phyloP scores from a whole-genome alignment of 2,888 invertebrate species.

The Acrobasis suavella region DNA sequence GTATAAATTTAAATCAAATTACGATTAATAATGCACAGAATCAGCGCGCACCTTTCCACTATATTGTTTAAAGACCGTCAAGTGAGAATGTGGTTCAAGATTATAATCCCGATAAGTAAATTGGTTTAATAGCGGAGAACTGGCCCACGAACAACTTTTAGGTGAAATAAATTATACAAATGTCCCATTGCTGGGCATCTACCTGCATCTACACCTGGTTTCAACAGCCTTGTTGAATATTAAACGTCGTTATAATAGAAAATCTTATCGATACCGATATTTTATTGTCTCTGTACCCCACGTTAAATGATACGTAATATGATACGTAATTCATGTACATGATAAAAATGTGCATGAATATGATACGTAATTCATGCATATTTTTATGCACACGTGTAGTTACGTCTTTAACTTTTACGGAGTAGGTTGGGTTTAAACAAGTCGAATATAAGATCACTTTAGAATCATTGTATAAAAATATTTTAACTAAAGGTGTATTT shows the following conservation, averaged over 20 bases:
- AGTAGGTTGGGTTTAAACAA: no score
- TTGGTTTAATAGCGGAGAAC: conserved; percentile 15
- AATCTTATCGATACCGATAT: not conserved
- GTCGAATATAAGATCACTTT: no score
- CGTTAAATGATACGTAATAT: not conserved
- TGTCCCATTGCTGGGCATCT: conserved; percentile 13
- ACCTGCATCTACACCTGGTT: conserved; percentile 6
- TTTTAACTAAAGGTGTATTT: no score
- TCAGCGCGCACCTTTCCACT: not conserved
- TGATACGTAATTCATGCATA: not conserved
- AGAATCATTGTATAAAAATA: no score
- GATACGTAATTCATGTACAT: no score
- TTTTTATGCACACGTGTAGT: no score
- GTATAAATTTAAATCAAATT: no score
- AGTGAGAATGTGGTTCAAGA: conserved; percentile 17
- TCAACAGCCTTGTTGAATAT: conserved; percentile 2
- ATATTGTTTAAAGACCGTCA: not conserved
- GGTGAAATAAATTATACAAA: conserved; percentile 17
- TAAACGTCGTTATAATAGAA: not conserved
- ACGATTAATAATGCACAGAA: not conserved
- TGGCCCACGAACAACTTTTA: conserved; percentile 7
- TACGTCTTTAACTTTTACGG: no score
- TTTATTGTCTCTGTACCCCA: not conserved
- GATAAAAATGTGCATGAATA: no score
- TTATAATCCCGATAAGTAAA: conserved; percentile 17